phyloP scores from a whole-genome alignment of 2,113 vertebrate genomes.

The Cephalopterus ornatus region DNA sequence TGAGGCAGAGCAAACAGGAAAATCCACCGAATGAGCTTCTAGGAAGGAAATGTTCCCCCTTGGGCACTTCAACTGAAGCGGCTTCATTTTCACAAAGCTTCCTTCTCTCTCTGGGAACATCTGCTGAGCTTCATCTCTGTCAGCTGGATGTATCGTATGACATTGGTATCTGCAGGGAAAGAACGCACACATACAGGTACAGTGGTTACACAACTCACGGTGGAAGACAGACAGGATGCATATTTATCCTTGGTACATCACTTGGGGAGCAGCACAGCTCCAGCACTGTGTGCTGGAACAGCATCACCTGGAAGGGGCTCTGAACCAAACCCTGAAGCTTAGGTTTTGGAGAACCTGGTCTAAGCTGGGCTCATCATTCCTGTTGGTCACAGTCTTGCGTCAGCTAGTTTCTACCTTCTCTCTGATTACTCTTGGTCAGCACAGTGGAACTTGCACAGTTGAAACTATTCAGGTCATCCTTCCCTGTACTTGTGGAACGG shows the following conservation, averaged over 20 bases:
- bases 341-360: neutral
- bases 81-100: slow-evolving; percentile 79
- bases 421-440: neutral
- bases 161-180: slow-evolving; percentile 90
- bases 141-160: slow-evolving; percentile 97
- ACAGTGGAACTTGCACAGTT: neutral
- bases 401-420: neutral
- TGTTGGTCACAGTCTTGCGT: neutral
- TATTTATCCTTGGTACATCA: neutral
- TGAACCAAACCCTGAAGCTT: neutral
- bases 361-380: neutral
- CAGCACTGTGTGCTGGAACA: neutral
- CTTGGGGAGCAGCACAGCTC: neutral
- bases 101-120: slow-evolving; percentile 91
- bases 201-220: neutral
- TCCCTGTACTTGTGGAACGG: neutral
- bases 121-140: slow-evolving; percentile 98
- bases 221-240: neutral
- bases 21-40: slow-evolving; percentile 58
- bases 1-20: slow-evolving; percentile 52
- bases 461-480: neutral
- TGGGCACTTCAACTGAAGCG: slow-evolving; percentile 41
- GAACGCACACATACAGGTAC: neutral
- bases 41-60: slow-evolving; percentile 23
- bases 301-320: neutral